A percentile compares a stretch with the other conserved stretches of the same genome.
phyloP scores from a whole-genome alignment of 2,888 invertebrate genomes.

The Eugnorisma glareosa region DNA sequence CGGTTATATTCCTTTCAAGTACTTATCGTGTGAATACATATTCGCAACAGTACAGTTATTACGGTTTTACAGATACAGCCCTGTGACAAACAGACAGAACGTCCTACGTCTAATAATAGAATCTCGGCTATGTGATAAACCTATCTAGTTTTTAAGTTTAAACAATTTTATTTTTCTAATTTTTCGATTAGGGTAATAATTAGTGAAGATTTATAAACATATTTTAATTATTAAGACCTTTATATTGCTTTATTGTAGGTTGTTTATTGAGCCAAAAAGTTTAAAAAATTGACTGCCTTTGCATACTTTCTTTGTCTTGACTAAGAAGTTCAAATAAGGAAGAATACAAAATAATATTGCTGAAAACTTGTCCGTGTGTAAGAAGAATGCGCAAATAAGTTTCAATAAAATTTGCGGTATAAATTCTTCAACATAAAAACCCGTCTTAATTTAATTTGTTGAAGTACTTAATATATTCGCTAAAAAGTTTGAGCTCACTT shows the following conservation, averaged over 20 bases:
- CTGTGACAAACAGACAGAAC: background rate
- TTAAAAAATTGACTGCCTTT: background rate
- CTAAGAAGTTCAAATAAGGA: background rate
- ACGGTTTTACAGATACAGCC: background rate
- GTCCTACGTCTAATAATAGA: background rate
- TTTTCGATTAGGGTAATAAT: background rate
- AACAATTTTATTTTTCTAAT: background rate
- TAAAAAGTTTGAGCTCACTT: background rate
- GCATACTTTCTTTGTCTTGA: background rate
- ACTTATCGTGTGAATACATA: background rate
- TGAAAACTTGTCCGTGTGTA: background rate
- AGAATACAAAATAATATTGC: background rate
- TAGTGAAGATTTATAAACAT: background rate
- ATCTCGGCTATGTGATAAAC: background rate
- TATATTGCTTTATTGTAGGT: background rate
- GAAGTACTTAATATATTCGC: background rate
- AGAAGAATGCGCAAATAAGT: background rate
- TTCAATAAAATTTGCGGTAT: background rate
- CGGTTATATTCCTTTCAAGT: too few relatives aligned
- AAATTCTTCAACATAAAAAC: background rate
- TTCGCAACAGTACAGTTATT: background rate
- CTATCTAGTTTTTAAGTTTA: background rate
- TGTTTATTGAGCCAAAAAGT: too few relatives aligned
- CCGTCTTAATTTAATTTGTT: accelerated
- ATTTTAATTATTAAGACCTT: too few relatives aligned